Evolutionary conservation across 2,113 vertebrate species (phyloP), one percentile per base, ranked within the genome.

Genomic region (Megaptera novaeangliae): DNA sequence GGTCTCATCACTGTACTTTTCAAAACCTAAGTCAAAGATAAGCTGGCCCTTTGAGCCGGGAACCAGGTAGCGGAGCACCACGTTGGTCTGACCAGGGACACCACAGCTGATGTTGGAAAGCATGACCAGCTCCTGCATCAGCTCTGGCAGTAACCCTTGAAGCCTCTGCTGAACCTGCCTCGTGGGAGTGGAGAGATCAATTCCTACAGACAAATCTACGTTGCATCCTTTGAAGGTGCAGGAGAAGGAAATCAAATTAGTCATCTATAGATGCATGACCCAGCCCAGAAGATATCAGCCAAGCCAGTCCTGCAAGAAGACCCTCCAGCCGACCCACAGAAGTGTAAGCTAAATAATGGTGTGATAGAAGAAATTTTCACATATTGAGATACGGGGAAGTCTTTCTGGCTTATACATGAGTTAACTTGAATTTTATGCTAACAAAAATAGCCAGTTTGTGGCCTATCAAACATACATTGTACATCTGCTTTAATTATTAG

Each of bases 201-300:
- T 98, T 81, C 99, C 99, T 94, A 99, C 59, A 80, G 98, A 99
- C 95, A 99, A 97, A 91, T 99, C 99, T 14, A 99, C 84, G 57
- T 29, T 61, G 74, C 99, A 99, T 68, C n/a, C 99, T 99, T 97
- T 23, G 64, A 97, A 92, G 71, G 41, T 69, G 21, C 57, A 3
- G 82, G 0, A 97, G 57, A n/a, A 85, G 4, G 39, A 91, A 95
- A 82, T 36, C 25, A 74, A 88, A 95, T 94, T 39, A 95, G 84
- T 66, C 25, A 59, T 75, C 46, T 57, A 17, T 17, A 78, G 18
- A 17, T 55, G 4, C 20, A 69, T 34, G 21, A 49, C 18, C 3
- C 1, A 44, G 29, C 63, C 29, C 74, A 77, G 84, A 89, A 69
- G 21, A 36, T 46, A 71, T 46, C 63, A 64, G 41, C 20, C 46